Base-by-base conservation (phyloP, 2,113 vertebrate species). In the Paradoxurus hermaphroditus region DNA sequence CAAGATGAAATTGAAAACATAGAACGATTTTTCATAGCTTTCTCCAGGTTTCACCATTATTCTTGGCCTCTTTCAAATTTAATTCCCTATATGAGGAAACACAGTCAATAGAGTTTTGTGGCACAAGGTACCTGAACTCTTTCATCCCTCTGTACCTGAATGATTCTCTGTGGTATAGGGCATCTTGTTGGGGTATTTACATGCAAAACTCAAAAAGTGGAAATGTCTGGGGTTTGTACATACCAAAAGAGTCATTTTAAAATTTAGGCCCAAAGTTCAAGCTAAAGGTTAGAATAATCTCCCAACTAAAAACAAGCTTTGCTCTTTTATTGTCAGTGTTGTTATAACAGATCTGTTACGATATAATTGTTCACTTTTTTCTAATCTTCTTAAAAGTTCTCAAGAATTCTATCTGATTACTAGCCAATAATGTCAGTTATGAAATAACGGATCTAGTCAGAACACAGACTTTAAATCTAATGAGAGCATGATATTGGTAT, bases 1-100 rank as follows among this genome's bases (percentile, higher is more conserved):
- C 0, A 0, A 70, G 79, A 95, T 88, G 70, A 97, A 96, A 98
- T 87, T 97, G 96, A 96, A 98, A 97, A 91, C 86, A 97, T 10
- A 77, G n/a, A 84, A 92, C 94, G 87, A 96, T 96, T 96, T 97
- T 94, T 97, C 85, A 97, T 23, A 86, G 79, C 86, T 93, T 95
- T 95, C 82, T 79, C 36, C 39, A 95, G 79, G 62, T 93, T 90
- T 94, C 84, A 62, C 86, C 79, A 90, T 88, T 86, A 96, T 70
- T 95, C 75, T 84, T 97, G 75, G 85, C 94, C 92, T 85, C 78
- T 96, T 94, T 95, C 89, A 90, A 92, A 97, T 94, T 94, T 97
- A 92, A 97, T 85, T 92, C 68, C 84, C 86, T 73, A 14, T 90
- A 13, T 4, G 10, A 97, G 51, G 44, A 95, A 97, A 92, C 70